Conservation (phyloP, 2,113 vertebrate genomes). For the Hippocampus mohnikei region DNA sequence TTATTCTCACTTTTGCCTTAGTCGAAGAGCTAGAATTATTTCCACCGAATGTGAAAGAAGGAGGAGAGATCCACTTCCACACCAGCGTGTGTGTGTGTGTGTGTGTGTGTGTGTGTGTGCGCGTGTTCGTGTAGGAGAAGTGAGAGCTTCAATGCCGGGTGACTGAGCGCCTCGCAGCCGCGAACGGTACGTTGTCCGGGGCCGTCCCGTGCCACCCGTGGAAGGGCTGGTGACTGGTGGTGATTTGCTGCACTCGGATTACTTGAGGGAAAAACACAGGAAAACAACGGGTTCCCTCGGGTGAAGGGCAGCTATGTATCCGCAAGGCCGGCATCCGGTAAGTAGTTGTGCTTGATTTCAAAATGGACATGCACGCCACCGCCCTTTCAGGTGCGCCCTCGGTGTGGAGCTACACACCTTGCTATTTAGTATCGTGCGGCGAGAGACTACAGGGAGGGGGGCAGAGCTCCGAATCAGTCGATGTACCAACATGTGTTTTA, state of each 20-base stretch:
- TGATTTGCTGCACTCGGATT: constrained; percentile 66
- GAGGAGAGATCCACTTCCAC: constrained; percentile 21
- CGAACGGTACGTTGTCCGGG: constrained; percentile 65
- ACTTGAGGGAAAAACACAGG: constrained; percentile 32
- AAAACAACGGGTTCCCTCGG: constrained; percentile 44
- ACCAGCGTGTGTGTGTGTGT: constrained; percentile 28
- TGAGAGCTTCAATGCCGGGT: constrained; percentile 42
- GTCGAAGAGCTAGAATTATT: not conserved
- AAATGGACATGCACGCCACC: constrained; percentile 34
- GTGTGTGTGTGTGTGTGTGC: constrained; percentile 39
- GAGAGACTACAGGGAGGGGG: not conserved
- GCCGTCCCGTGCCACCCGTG: constrained; percentile 53
- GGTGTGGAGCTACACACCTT: constrained; percentile 46
- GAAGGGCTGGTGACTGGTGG: constrained; percentile 67
- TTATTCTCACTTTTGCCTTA: constrained; percentile 4
- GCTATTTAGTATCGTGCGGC: constrained; percentile 41
- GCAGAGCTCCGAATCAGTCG: not conserved
- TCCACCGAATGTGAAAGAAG: not conserved
- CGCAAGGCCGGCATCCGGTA: constrained; percentile 94
- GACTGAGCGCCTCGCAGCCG: constrained; percentile 48
- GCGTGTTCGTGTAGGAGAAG: constrained; percentile 48
- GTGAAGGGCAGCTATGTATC: constrained; percentile 81
- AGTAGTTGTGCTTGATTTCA: constrained; percentile 66
- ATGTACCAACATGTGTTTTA: not conserved
- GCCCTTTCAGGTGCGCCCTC: constrained; percentile 34